Evolutionary conservation across 2,888 invertebrate species (phyloP), one percentile per base, ranked within the genome.

Genomic region (Drosophila putrida): DNA sequence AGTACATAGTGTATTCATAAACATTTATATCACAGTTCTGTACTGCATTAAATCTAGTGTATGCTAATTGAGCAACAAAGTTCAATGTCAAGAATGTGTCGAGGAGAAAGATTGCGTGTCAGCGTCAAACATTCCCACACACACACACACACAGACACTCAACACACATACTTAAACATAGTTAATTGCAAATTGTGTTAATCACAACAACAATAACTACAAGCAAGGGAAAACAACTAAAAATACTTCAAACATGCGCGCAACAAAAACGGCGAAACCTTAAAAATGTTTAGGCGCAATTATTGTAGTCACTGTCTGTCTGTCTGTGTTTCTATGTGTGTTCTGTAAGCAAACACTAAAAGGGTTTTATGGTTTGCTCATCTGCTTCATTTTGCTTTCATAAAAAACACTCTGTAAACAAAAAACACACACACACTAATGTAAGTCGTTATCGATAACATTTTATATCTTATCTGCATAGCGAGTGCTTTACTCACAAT

Each of bases 211-310:
- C 73, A 70, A 69, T 67, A 55, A 85, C 49, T 69, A 65, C 47
- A 53, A 54, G 51, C 55, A 60, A 67, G 50, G 35, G 46, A 38
- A 57, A 57, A 69, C 66, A 80, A 88, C 89, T 88, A 83, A 85
- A 88, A 88, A 83, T 83, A 88, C 83, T 83, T 82, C 72, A 81
- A 86, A 75, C 88, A 84, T 57, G 51, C 77, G 51, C 77, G 77
- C 75, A 60, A 63, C 66, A 63, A 38, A 35, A 41, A 59, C 70
- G 47, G 27, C 57, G 82, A 84, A 84, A 58, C 83, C 83, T 55
- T 86, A 86, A 55, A 80, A 88, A 72, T 75, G 80, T 78, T 74
- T 72, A 75, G 66, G 67, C 71, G 69, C 83, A 86, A 86, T 86
- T 86, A 75, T 88, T 75, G 38, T 61, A 28, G 15, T 43, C 25